These are phyloP conservation scores for Montipora efflorescens DNA, from an alignment of 64 coral and sea anemone genomes.

Conservation along the genomic window DNA sequence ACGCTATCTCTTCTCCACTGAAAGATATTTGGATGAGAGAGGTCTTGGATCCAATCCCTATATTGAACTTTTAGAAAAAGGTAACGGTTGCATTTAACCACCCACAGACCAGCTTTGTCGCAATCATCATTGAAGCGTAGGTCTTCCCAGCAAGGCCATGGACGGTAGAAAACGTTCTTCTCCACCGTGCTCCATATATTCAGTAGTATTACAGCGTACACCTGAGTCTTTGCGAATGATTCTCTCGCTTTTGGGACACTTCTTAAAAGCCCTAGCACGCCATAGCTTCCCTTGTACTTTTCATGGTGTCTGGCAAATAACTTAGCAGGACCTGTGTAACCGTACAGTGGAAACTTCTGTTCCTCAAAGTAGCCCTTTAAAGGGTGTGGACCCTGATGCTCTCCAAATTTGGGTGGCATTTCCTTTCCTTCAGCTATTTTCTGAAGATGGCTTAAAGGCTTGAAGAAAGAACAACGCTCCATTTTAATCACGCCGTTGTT, in stretches of 20 bases:
- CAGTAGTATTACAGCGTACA: not conserved
- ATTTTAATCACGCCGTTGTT: conserved; percentile 20
- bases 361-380: not conserved
- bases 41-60: conserved; percentile 38
- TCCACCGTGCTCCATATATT: conserved; percentile 15
- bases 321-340: conserved; percentile 63
- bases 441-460: conserved; percentile 24
- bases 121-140: conserved; percentile 51
- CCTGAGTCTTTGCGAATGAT: conserved; percentile 26
- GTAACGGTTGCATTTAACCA: conserved; percentile 48
- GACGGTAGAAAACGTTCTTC: conserved; percentile 33
- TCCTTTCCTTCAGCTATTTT: conserved; percentile 10
- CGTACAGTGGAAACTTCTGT: conserved; percentile 39
- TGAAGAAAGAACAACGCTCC: conserved; percentile 14
- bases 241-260: conserved; percentile 14
- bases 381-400: not conserved
- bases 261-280: conserved; percentile 46
- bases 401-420: not conserved
- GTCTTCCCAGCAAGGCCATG: conserved; percentile 61
- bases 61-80: conserved; percentile 15
- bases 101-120: conserved; percentile 56
- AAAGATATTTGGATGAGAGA: not conserved
- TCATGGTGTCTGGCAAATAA: not conserved
- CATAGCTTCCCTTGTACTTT: conserved; percentile 30
- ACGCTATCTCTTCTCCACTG: conserved; percentile 1